Percentiles rank a stretch among this genome's conserved stretches.
phyloP scores from a whole-genome alignment of 2,888 invertebrate genomes.

The Theristus sp. region DNA sequence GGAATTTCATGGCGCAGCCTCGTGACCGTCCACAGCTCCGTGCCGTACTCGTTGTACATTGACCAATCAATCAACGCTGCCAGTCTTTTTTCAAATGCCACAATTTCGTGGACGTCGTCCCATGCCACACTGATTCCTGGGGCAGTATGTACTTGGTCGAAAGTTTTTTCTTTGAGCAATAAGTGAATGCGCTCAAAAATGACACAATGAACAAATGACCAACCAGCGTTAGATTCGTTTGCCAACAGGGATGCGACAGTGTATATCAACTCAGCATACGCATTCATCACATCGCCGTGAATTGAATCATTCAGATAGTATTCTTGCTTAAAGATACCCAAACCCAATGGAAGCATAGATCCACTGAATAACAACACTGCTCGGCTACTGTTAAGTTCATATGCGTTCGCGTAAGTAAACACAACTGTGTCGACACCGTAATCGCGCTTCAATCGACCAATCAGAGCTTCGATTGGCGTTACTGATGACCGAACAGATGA shows the following conservation, averaged over 20 bases:
- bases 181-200: neutral
- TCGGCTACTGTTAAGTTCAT: neutral
- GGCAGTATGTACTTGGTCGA: too few species aligned
- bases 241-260: neutral
- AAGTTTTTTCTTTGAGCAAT: too few species aligned
- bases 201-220: too few species aligned
- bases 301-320: slow-evolving; percentile 3
- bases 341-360: neutral
- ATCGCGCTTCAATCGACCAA: neutral
- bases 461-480: neutral
- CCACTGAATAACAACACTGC: neutral
- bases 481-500: neutral
- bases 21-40: neutral
- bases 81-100: neutral
- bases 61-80: neutral
- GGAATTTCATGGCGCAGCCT: neutral
- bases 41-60: neutral
- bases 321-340: neutral
- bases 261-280: neutral
- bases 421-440: slow-evolving; percentile 1
- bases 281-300: neutral
- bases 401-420: neutral
- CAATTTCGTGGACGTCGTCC: neutral
- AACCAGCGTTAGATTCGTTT: neutral
- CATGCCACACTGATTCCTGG: too few species aligned